Conservation (phyloP, 1,140 invertebrate species). For the Atta cephalotes region DNA sequence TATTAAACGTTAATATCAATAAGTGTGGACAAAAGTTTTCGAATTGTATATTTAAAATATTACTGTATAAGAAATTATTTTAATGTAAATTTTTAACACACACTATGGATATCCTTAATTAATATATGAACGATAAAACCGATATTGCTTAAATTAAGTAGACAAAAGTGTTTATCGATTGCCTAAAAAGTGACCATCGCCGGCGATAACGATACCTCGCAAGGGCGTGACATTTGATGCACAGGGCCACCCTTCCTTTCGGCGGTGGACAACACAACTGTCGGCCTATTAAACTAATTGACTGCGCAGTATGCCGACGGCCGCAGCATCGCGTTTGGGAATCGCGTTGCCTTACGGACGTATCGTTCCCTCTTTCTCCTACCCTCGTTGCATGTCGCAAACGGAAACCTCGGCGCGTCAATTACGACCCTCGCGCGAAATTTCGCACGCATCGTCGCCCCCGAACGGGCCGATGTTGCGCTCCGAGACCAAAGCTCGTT, state of each 20-base stretch:
- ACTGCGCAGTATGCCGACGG: conserved; percentile 81
- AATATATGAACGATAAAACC: background rate
- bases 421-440: conserved; percentile 78
- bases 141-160: conserved; percentile 7
- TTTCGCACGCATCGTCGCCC: conserved; percentile 82
- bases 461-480: conserved; percentile 65
- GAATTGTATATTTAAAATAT: background rate
- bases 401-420: conserved; percentile 69
- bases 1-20: background rate
- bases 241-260: conserved; percentile 65
- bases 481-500: conserved; percentile 67
- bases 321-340: conserved; percentile 68
- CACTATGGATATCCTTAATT: background rate
- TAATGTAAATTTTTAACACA: background rate
- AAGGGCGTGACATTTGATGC: conserved; percentile 48
- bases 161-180: conserved; percentile 30
- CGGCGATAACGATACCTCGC: conserved; percentile 49
- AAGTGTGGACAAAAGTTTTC: background rate
- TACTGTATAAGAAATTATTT: conserved; percentile 21
- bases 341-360: conserved; percentile 52
- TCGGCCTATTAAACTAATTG: conserved; percentile 86
- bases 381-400: conserved; percentile 32
- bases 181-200: conserved; percentile 49
- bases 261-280: conserved; percentile 83
- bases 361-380: conserved; percentile 1